phyloP scores from a whole-genome alignment of 2,113 vertebrate genomes.

The Nesoenas mayeri region DNA sequence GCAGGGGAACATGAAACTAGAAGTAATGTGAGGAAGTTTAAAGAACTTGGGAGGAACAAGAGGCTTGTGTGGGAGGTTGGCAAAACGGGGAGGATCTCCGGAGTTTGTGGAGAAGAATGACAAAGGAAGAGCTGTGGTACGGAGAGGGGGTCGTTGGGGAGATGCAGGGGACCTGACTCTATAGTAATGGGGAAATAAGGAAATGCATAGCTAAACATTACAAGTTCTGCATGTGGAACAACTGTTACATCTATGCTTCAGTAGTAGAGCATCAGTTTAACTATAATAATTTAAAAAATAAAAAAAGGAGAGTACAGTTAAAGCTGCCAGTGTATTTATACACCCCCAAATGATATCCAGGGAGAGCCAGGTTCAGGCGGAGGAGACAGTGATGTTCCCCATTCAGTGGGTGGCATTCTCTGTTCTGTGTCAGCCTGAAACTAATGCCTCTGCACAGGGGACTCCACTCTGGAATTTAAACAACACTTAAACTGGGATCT shows the following conservation, averaged over 20 bases:
- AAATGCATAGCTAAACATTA: not conserved
- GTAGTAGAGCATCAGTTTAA: not conserved
- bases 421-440: not conserved
- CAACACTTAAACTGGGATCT: not conserved
- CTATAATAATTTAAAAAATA: not conserved
- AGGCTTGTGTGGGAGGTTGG: constrained; percentile 20
- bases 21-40: constrained; percentile 36
- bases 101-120: constrained; percentile 17
- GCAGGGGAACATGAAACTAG: not conserved
- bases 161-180: not conserved
- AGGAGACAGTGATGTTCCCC: not conserved
- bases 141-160: not conserved
- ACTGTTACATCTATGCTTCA: not conserved
- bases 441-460: not conserved
- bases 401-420: not conserved
- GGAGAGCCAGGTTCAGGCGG: not conserved
- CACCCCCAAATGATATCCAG: not conserved
- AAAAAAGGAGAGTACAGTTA: not conserved
- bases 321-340: not conserved
- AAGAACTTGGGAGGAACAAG: not conserved
- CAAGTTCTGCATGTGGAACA: not conserved
- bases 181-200: not conserved
- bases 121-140: constrained; percentile 11
- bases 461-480: not conserved
- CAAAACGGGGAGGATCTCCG: constrained; percentile 1